phyloP scores from a whole-genome alignment of 2,888 invertebrate species.

The Pyrgus malvae region DNA sequence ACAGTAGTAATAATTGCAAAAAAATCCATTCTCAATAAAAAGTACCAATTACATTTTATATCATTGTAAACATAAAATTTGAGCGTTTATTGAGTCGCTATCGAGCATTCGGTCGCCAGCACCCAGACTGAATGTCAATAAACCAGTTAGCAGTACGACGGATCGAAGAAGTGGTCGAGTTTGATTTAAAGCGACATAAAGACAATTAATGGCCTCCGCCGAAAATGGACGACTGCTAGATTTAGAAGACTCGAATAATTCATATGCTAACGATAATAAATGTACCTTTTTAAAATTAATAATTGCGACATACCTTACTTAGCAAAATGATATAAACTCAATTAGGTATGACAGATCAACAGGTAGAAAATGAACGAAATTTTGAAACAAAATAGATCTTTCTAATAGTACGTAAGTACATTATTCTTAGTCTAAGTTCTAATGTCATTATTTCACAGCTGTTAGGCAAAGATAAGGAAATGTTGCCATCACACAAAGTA shows the following conservation, averaged over 20 bases:
- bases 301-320: background rate
- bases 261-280: background rate
- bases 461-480: background rate
- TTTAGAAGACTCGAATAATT: background rate
- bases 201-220: constrained; percentile 45
- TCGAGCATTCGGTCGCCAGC: constrained; percentile 38
- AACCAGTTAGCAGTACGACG: constrained; percentile 44
- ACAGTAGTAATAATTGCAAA: too few species aligned
- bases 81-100: constrained; percentile 8
- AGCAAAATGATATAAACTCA: too few species aligned
- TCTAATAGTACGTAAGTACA: too few species aligned
- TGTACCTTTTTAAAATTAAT: background rate
- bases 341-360: too few species aligned
- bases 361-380: too few species aligned
- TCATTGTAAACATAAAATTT: background rate
- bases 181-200: constrained; percentile 51
- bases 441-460: background rate
- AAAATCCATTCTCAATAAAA: background rate
- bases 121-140: constrained; percentile 59
- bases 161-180: constrained; percentile 39
- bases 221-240: constrained; percentile 3
- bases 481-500: constrained; percentile 2
- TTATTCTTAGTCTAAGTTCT: background rate
- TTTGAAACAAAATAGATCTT: background rate
- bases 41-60: too few species aligned